These are phyloP conservation scores for Hippocampus comes DNA, from an alignment of 2,113 vertebrate genomes.

Conservation along the genomic window DNA sequence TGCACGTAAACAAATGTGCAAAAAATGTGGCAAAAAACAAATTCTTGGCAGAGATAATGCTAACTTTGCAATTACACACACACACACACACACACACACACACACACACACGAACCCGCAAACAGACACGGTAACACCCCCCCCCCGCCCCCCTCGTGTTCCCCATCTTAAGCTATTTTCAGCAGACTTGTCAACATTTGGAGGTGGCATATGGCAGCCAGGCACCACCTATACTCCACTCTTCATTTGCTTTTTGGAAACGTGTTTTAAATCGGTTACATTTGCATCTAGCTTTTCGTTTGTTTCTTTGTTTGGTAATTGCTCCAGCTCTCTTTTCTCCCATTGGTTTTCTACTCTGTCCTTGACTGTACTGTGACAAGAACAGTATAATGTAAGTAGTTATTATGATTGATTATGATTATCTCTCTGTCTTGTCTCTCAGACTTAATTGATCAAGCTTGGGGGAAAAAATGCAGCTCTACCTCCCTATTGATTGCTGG, in stretches of 20 bases:
- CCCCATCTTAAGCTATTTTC: slow-evolving; percentile 25
- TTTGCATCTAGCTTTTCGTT: slow-evolving; percentile 39
- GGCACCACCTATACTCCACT: slow-evolving; percentile 25
- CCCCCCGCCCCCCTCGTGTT: background rate
- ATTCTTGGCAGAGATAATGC: too few species aligned
- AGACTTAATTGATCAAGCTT: slow-evolving; percentile 49
- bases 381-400: background rate
- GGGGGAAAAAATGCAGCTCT: slow-evolving; percentile 52
- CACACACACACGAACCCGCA: too few species aligned
- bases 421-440: slow-evolving; percentile 14
- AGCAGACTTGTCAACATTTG: slow-evolving; percentile 59
- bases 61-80: too few species aligned
- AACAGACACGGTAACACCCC: background rate
- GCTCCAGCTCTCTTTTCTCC: slow-evolving; percentile 4
- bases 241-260: slow-evolving; percentile 49
- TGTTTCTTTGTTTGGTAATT: slow-evolving; percentile 13
- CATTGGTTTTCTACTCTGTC: background rate
- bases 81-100: too few species aligned
- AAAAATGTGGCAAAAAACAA: too few species aligned
- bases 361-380: background rate
- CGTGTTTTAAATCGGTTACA: slow-evolving; percentile 45
- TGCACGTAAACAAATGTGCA: too few species aligned
- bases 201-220: slow-evolving; percentile 28
- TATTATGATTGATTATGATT: background rate
- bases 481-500: slow-evolving; percentile 33